Evolutionary conservation across 2,113 vertebrate species (phyloP).

Genomic region (Astur gentilis): DNA sequence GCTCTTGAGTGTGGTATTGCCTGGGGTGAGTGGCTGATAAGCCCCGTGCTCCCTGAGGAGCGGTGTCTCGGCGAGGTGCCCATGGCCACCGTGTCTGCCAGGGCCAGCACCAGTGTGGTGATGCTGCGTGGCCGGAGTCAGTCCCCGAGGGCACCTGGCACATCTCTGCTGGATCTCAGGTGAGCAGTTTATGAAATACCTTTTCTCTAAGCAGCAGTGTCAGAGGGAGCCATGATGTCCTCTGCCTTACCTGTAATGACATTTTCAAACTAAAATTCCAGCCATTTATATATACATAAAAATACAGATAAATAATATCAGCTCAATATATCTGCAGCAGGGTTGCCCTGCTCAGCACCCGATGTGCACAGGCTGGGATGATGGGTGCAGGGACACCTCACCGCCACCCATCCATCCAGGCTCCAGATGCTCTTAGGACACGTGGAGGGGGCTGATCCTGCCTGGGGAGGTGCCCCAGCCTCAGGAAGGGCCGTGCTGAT

Average conservation of each 20-base stretch:
- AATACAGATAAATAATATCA: background rate
- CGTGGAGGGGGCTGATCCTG: background rate
- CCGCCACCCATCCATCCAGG: fast-evolving
- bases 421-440: background rate
- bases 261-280: background rate
- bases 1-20: fast-evolving
- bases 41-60: background rate
- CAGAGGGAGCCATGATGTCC: background rate
- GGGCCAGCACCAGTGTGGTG: background rate
- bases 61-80: fast-evolving
- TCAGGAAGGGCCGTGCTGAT: fast-evolving
- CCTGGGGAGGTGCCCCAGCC: background rate
- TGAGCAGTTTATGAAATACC: background rate
- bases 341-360: background rate
- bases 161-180: background rate
- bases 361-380: background rate
- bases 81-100: background rate
- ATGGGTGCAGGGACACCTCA: background rate
- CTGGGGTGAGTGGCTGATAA: background rate
- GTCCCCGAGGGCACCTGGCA: fast-evolving
- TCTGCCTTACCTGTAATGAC: background rate
- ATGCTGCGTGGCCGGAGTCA: background rate
- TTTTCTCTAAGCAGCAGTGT: background rate
- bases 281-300: background rate
- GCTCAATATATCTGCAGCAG: background rate